A percentile compares a stretch with the other conserved stretches of the same genome.
Conservation (phyloP, 2,797 vertebrate species). For the Tangara arthus region DNA sequence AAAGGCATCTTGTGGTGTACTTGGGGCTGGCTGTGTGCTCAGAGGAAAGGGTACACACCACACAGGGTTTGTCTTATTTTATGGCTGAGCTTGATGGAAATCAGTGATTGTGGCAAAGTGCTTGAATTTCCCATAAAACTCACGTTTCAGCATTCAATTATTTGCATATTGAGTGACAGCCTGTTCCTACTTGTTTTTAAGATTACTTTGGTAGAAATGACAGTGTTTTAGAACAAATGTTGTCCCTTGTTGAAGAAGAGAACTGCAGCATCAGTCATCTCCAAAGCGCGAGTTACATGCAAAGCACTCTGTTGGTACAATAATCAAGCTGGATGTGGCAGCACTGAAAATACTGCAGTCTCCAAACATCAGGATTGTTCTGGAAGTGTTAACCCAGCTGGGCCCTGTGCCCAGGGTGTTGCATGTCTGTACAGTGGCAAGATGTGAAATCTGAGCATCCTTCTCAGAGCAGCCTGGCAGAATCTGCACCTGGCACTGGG, state of each 20-base stretch:
- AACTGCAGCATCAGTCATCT: neutral
- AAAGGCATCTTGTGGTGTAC: neutral
- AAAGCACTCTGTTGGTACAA: neutral
- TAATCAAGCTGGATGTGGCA: neutral
- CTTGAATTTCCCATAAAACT: slow-evolving; percentile 21
- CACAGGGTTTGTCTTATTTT: neutral
- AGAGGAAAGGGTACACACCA: neutral
- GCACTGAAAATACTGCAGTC: slow-evolving; percentile 18
- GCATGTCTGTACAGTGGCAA: neutral
- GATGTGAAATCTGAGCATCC: neutral
- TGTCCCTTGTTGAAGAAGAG: slow-evolving; percentile 23
- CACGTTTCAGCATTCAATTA: neutral
- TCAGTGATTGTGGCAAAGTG: neutral
- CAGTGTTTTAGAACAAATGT: slow-evolving; percentile 40
- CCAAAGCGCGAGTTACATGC: neutral
- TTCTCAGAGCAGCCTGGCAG: neutral
- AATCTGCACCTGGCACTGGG: neutral
- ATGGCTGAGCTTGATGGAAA: neutral
- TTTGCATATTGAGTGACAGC: slow-evolving; percentile 65
- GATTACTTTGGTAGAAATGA: slow-evolving; percentile 13
- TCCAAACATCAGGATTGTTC: neutral
- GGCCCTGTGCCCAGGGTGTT: neutral
- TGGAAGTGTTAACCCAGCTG: neutral
- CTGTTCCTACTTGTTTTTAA: slow-evolving; percentile 28
- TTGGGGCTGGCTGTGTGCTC: neutral